A percentile compares a stretch with the other conserved stretches of the same genome.
Evolutionary conservation across 2,888 invertebrate genomes (phyloP).

Genomic region (Tachystola acroxantha): DNA sequence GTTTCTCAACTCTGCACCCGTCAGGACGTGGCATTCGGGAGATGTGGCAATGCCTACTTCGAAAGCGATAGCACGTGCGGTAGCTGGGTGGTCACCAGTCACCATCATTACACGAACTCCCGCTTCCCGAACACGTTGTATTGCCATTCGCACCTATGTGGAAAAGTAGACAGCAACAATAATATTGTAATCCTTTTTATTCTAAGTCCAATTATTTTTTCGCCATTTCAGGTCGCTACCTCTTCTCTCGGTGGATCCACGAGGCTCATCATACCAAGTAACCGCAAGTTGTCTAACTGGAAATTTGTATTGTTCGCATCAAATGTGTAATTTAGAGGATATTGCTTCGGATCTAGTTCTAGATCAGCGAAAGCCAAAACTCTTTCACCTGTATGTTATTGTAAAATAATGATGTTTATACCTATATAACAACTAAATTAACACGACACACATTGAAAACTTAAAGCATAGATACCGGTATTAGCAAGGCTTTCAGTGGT

Average conservation of each 20-base stretch:
- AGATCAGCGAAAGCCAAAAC: conserved; percentile 95
- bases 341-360: conserved; percentile 89
- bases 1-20: conserved; percentile 75
- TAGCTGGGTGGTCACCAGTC: conserved; percentile 90
- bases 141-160: conserved; percentile 72
- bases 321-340: conserved; percentile 91
- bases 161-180: too few relatives aligned
- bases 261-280: conserved; percentile 97
- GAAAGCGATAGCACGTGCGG: conserved; percentile 86
- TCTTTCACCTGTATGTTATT: conserved; percentile 93
- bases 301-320: conserved; percentile 93
- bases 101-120: conserved; percentile 90
- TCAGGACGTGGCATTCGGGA: conserved; percentile 72
- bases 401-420: too few relatives aligned
- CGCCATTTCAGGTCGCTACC: too few relatives aligned
- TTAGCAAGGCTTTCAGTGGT: conserved; percentile 48
- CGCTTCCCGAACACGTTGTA: conserved; percentile 82
- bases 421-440: too few relatives aligned
- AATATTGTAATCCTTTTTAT: too few relatives aligned
- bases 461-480: conserved; percentile 42
- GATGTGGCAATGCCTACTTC: conserved; percentile 85
- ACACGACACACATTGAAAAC: too few relatives aligned
- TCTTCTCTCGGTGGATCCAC: conserved; percentile 91
- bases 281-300: conserved; percentile 90
- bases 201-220: too few relatives aligned